phyloP scores from a whole-genome alignment of 2,113 vertebrate species.

The Trematocara nigrifrons region DNA sequence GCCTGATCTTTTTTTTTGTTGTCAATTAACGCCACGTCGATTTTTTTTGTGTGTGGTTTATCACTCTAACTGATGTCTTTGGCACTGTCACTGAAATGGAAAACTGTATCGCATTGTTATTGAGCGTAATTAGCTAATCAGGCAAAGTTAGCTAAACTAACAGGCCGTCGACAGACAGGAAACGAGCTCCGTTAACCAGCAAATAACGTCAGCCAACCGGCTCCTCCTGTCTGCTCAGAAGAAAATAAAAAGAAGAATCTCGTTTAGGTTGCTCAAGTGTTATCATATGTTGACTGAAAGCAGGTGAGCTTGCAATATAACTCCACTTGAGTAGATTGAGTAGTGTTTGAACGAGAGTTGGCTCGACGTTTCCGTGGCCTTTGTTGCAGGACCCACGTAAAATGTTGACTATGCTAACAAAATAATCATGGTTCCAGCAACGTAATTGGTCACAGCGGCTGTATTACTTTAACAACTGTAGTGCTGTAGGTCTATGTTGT shows the following conservation, averaged over 20 bases:
- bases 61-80: neutral
- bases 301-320: constrained; percentile 50
- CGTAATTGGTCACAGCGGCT: neutral
- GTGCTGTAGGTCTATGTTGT: neutral
- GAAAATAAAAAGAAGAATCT: neutral
- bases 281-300: constrained; percentile 75
- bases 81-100: neutral
- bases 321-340: neutral
- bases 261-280: neutral
- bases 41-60: neutral
- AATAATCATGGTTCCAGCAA: neutral
- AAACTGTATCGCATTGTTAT: neutral
- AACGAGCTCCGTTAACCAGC: neutral
- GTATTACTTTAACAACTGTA: neutral
- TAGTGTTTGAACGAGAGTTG: neutral
- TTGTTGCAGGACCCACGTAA: neutral
- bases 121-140: neutral
- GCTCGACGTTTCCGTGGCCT: neutral
- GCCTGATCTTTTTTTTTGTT: neutral
- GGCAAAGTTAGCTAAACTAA: neutral
- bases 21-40: neutral
- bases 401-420: neutral
- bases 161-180: constrained; percentile 11
- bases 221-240: neutral
- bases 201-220: neutral